Evolutionary conservation across 2,113 vertebrate genomes (phyloP), one percentile per base, ranked within the genome.

Genomic region (Carassius gibelio): DNA sequence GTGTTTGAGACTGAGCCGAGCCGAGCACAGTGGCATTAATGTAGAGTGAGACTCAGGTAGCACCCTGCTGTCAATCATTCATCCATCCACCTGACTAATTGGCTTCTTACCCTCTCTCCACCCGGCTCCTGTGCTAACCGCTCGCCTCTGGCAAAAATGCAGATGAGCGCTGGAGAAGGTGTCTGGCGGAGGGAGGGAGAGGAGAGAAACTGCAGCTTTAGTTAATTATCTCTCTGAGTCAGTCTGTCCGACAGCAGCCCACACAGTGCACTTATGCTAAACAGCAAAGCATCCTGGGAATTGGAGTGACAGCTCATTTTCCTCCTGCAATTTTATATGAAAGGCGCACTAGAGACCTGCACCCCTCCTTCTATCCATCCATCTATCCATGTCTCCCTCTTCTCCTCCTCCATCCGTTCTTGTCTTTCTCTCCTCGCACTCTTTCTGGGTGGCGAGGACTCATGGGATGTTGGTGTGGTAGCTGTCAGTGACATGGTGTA

Each of bases 291-390:
- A 98, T 98, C 98, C 93, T 95, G 97, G 98, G 97, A 98, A 98
- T 98, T 98, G 95, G 95, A 97, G 96, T 99, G 98, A 99, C 98
- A 99, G 98, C 97, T 99, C 97, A 99, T 99, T 99, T 97, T 98
- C 96, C 96, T 94, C 95, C 94, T 95, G 94, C 95, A 96, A 94
- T 97, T 95, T 96, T 92, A 94, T 88, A 89, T 92, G 96, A 98
- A 98, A 97, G 97, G 96, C 96, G 97, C 96, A 96, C 95, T 94
- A 95, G 94, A 96, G 97, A 97, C 95, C 66, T 50, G 77, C 77
- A 59, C 82, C 77, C 82, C 72, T 72, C 84, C 74, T 71, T 61
- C 66, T 61, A 34, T 75, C 82, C 21, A 34, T 57, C 50, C 71
- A 64, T 64, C 69, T 36, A 94, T 93, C 95, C 36, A 7, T 57